A percentile compares a stretch with the other conserved stretches of the same genome.
Conservation (phyloP, 2,888 invertebrate species). For the Diadromus collaris region DNA sequence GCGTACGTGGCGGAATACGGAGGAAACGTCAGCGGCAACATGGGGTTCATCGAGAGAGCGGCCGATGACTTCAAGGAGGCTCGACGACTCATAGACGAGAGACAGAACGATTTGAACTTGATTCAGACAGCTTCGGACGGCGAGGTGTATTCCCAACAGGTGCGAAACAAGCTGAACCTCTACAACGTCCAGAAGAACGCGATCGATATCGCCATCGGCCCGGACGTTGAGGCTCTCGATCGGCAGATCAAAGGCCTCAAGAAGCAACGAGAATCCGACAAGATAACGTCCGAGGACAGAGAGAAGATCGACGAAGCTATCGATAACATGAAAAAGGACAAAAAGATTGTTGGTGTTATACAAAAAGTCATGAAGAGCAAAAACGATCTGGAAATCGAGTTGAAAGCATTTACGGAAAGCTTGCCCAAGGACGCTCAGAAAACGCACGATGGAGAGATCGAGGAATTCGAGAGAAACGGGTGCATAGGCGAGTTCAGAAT, state of each 20-base stretch:
- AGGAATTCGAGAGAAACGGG: constrained; percentile 28
- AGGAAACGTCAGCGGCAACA: background rate
- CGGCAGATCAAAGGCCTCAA: background rate
- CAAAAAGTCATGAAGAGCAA: background rate
- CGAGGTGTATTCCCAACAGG: constrained; percentile 9
- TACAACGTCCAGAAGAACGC: constrained; percentile 57
- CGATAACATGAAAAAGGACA: background rate
- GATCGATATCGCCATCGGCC: constrained; percentile 29
- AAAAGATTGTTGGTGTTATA: constrained; percentile 4
- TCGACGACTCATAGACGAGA: constrained; percentile 19
- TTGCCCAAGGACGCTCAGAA: constrained; percentile 14
- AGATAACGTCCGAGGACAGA: constrained; percentile 3
- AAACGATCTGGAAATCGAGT: constrained; percentile 8
- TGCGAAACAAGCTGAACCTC: constrained; percentile 36
- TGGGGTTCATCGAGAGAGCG: background rate
- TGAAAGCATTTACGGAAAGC: background rate
- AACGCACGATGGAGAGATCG: constrained; percentile 22
- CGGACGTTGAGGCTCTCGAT: constrained; percentile 4
- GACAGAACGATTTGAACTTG: constrained; percentile 14
- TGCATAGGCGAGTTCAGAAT: constrained; percentile 15
- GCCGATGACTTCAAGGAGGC: constrained; percentile 10
- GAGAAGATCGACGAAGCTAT: background rate
- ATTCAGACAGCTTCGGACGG: constrained; percentile 29
- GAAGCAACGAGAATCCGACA: background rate
- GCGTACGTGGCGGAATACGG: constrained; percentile 41